Evolutionary conservation across 2,888 invertebrate species (phyloP), one percentile per base, ranked within the genome.

Genomic region (Notodonta ziczac): DNA sequence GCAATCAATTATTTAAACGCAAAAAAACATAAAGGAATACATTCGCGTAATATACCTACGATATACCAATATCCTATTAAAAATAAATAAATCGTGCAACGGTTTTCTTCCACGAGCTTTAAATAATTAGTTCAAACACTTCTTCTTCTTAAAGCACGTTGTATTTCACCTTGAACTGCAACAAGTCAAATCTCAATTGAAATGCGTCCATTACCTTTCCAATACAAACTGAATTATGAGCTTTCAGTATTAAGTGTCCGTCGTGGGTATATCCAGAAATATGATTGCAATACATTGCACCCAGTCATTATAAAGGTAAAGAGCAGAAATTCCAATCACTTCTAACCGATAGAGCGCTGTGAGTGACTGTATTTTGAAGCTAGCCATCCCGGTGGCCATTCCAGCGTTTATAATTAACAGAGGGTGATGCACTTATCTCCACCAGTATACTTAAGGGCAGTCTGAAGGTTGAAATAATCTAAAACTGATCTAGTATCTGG

Each of bases 171-270:
- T 54, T 54, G 54, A 54, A 54, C 54, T 12, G n/a, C 7, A 8
- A 6, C 35, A n/a, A 54, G 54, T 39, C 39, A 39, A 39, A 54
- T 39, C 35, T 54, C 39, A n/a, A 54, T 39, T 52, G 54, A 39
- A 39, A 54, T 2, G 39, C 39, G 14, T 54, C 54, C 32, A 53
- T 54, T 54, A 24, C 10, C 54, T 35, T 35, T 35, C 52, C 54
- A n/a, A 54, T 54, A 54, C 54, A 54, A 54, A 54, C 54, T 39
- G 32, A n/a, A 8, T 54, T 54, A 54, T 14, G n/a, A 14, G 39
- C 54, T 54, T 54, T 54, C 39, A 39, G 9, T 54, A 39, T 54
- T 54, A 14, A 54, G 54, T 54, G 39, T n/a, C 10, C 32, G 52
- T 52, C 32, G 52, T 52, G 32, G 35, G 12, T 10, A 32, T 54